Percentiles rank a stretch among this genome's conserved stretches.
phyloP scores from a whole-genome alignment of 2,113 vertebrate genomes.

The Pseudois nayaur region DNA sequence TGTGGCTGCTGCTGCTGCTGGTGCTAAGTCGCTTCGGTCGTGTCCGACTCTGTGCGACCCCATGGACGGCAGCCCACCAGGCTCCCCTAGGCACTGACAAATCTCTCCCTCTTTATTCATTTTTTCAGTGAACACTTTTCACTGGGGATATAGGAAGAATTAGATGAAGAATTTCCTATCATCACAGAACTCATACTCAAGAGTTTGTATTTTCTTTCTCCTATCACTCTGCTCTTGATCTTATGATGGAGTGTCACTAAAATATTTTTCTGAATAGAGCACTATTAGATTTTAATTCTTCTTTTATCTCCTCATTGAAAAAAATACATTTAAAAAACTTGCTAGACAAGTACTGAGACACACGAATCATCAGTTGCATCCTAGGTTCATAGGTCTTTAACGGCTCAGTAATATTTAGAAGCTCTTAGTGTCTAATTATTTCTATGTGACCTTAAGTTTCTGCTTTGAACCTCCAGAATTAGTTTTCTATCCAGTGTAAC shows the following conservation, averaged over 20 bases:
- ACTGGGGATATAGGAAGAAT: neutral
- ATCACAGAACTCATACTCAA: neutral
- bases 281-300: neutral
- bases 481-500: neutral
- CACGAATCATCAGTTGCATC: neutral
- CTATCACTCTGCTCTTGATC: neutral
- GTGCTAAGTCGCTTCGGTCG: fast-evolving
- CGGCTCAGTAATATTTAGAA: too few relatives aligned
- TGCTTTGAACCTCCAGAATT: neutral
- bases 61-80: too few relatives aligned
- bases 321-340: neutral
- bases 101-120: neutral
- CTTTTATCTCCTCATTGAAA: neutral
- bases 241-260: neutral
- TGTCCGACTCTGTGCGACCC: too few relatives aligned
- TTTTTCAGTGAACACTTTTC: neutral
- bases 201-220: neutral
- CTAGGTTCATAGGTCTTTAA: fast-evolving
- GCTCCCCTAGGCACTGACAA: neutral
- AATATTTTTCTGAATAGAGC: neutral
- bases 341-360: neutral
- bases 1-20: neutral
- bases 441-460: neutral
- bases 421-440: neutral
- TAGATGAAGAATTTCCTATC: neutral